A percentile compares a stretch with the other conserved stretches of the same genome.
Conservation (phyloP, 2,888 invertebrate species). For the Cynaeus angustus region DNA sequence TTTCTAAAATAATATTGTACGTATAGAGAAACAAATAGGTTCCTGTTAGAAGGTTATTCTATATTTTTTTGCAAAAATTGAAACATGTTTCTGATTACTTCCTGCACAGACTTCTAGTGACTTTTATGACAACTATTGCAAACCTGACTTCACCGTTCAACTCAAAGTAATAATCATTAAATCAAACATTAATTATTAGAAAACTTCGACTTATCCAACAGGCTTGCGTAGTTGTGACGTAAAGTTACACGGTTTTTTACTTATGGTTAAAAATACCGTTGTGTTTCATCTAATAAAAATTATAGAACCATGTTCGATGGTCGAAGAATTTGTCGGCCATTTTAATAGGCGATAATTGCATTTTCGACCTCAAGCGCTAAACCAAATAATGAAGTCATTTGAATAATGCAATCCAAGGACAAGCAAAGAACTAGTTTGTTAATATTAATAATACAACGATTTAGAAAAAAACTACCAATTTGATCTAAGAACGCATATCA, state of each 20-base stretch:
- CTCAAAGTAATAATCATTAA: constrained; percentile 1
- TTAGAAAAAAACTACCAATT: constrained; percentile 3
- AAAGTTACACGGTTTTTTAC: neutral
- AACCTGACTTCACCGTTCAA: constrained; percentile 1
- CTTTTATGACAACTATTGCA: neutral
- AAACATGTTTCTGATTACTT: no score
- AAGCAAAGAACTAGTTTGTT: constrained; percentile 26
- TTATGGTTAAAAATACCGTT: neutral
- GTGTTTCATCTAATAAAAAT: neutral
- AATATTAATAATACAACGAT: constrained; percentile 1
- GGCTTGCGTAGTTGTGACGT: constrained; percentile 1
- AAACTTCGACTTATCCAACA: neutral
- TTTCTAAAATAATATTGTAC: no score
- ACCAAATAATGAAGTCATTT: constrained; percentile 35
- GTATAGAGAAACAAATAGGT: no score
- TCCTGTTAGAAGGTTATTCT: no score
- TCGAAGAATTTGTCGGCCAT: neutral
- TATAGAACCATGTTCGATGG: neutral
- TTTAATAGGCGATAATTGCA: constrained; percentile 5
- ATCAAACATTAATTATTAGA: neutral
- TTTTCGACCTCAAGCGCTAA: constrained; percentile 19
- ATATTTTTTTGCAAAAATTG: no score
- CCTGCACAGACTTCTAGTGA: no score
- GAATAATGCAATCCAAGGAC: constrained; percentile 29
- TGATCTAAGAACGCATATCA: constrained; percentile 2